Evolutionary conservation across 2,113 vertebrate genomes (phyloP).

Genomic region (Raphicerus campestris): DNA sequence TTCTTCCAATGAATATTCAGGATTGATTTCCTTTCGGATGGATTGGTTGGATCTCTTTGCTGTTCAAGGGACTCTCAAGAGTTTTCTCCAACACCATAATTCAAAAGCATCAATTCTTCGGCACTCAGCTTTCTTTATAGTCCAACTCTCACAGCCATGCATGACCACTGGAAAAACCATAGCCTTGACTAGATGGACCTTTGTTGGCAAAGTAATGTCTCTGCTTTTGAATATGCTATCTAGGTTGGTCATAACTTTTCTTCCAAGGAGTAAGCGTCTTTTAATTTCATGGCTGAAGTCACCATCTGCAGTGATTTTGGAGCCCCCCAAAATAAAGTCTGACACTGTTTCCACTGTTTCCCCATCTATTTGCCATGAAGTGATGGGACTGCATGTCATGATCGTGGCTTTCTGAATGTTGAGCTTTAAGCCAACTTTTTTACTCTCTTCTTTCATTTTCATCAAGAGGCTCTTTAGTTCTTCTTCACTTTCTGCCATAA

Average conservation of each 20-base stretch:
- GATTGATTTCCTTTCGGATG: not conserved
- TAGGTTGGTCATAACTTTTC: not conserved
- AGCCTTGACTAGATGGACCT: not conserved
- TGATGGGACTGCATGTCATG: not conserved
- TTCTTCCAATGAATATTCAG: not conserved
- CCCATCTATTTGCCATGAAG: not conserved
- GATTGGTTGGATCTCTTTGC: not conserved
- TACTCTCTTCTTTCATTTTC: not conserved
- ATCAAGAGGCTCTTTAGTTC: not conserved
- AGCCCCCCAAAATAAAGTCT: not conserved
- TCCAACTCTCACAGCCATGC: not conserved
- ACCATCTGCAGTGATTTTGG: not conserved
- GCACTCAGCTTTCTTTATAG: not conserved
- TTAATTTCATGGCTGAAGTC: not conserved
- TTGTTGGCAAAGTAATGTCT: not conserved
- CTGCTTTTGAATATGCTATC: not conserved
- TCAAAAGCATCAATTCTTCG: not conserved
- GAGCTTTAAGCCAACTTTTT: not conserved
- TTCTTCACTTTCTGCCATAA: not conserved
- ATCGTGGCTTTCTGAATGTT: not conserved
- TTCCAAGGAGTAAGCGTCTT: accelerated
- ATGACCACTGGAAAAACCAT: not conserved
- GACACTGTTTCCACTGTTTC: not conserved
- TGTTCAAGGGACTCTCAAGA: not conserved
- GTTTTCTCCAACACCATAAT: not conserved